Evolutionary conservation across 2,113 vertebrate species (phyloP).

Genomic region (Clinocottus analis): DNA sequence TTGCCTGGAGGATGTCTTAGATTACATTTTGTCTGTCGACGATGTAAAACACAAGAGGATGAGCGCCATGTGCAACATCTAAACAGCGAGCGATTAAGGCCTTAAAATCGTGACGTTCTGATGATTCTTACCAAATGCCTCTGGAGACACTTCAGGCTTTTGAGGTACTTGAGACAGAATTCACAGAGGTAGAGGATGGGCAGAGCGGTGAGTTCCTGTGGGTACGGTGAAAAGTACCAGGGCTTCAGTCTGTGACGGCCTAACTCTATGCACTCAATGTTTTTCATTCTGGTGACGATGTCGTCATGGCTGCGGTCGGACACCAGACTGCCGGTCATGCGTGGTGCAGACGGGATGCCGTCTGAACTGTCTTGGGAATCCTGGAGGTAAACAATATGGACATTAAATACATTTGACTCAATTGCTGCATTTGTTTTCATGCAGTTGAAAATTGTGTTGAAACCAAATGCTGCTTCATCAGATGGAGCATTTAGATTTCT

Average conservation of each 20-base stretch:
- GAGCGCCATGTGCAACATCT: neutral
- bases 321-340: conserved; percentile 95
- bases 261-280: conserved; percentile 95
- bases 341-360: conserved; percentile 90
- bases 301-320: conserved; percentile 96
- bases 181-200: conserved; percentile 97
- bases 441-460: neutral
- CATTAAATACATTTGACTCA: neutral
- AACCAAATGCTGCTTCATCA: neutral
- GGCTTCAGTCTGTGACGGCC: conserved; percentile 94
- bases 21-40: conserved; percentile 88
- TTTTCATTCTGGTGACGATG: conserved; percentile 96
- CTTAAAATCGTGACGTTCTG: neutral
- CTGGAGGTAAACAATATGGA: conserved; percentile 69
- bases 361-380: conserved; percentile 96
- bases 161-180: conserved; percentile 96
- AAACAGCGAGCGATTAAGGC: neutral
- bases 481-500: conserved; percentile 14
- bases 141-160: conserved; percentile 96
- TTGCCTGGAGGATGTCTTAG: conserved; percentile 93
- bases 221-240: conserved; percentile 97
- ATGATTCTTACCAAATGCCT: conserved; percentile 89
- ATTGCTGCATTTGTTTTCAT: neutral
- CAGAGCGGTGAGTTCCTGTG: conserved; percentile 91
- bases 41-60: neutral